A percentile compares a stretch with the other conserved stretches of the same genome.
These are phyloP conservation scores for Fistularia commersonii DNA, from an alignment of 2,797 vertebrate genomes.

Conservation along the genomic window DNA sequence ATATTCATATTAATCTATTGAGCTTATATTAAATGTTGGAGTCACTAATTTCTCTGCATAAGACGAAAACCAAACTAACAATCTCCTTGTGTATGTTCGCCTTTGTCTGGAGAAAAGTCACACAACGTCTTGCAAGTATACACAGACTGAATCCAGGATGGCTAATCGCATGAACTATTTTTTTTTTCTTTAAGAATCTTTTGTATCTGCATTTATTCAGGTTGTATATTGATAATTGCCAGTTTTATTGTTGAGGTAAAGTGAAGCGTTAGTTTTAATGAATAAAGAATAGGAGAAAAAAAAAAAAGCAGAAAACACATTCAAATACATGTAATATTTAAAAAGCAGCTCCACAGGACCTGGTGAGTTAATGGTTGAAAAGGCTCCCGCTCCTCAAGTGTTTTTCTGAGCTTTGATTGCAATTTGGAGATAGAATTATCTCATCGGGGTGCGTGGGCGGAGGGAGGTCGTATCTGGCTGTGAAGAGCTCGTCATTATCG, in stretches of 20 bases:
- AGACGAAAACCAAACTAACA: conserved; percentile 13
- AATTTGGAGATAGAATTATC: conserved; percentile 81
- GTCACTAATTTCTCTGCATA: background rate
- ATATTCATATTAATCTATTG: conserved; percentile 4
- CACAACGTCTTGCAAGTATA: conserved; percentile 11
- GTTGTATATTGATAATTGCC: conserved; percentile 40
- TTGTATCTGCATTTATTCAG: conserved; percentile 23
- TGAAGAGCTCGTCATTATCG: conserved; percentile 75
- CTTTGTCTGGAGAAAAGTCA: conserved; percentile 12
- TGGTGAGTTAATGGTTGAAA: conserved; percentile 74
- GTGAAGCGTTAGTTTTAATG: conserved; percentile 5
- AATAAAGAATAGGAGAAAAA: conserved; percentile 21
- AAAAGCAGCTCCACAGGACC: conserved; percentile 72
- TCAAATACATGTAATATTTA: conserved; percentile 62
- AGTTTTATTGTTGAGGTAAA: conserved; percentile 24
- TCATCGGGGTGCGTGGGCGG: conserved; percentile 70
- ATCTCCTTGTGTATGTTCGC: conserved; percentile 2
- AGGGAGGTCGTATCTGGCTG: conserved; percentile 73
- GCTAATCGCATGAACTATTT: too few relatives aligned
- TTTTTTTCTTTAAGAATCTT: conserved; percentile 24
- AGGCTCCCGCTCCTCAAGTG: conserved; percentile 71
- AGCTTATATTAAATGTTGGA: conserved; percentile 14
- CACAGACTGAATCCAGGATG: too few relatives aligned
- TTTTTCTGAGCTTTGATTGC: conserved; percentile 80
- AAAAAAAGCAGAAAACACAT: conserved; percentile 46